These are phyloP conservation scores for Embidobia sp. DNA, from an alignment of 2,888 invertebrate species.

Conservation along the genomic window DNA sequence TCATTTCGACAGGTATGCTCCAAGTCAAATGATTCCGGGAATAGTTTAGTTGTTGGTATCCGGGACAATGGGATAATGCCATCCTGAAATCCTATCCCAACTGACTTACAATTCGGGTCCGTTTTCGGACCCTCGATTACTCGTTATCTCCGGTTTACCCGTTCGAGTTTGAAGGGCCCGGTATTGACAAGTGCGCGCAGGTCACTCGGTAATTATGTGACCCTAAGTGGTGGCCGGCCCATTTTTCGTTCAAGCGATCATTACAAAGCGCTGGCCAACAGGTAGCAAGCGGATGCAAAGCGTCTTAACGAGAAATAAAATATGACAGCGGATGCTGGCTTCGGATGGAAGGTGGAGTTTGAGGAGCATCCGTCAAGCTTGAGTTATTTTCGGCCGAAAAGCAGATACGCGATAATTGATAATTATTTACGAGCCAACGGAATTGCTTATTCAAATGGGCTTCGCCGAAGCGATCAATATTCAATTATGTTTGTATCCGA, in stretches of 20 bases:
- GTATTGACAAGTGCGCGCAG: constrained; percentile 24
- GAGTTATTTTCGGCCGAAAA: background rate
- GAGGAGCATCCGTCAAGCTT: constrained; percentile 31
- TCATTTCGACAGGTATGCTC: constrained; percentile 9
- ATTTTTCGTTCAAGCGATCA: constrained; percentile 29
- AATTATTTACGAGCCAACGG: constrained; percentile 6
- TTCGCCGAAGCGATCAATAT: constrained; percentile 25
- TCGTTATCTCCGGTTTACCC: too few species aligned
- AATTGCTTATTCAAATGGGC: constrained; percentile 15
- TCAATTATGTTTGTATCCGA: constrained; percentile 13
- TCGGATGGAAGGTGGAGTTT: constrained; percentile 21
- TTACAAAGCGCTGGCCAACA: constrained; percentile 27
- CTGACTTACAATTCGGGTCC: background rate
- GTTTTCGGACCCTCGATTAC: constrained; percentile 1
- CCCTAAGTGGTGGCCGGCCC: background rate
- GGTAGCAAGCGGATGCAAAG: constrained; percentile 25
- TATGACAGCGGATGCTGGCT: constrained; percentile 7
- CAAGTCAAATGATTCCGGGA: constrained; percentile 24
- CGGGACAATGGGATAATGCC: constrained; percentile 13
- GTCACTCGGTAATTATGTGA: constrained; percentile 23
- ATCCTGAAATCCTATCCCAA: background rate
- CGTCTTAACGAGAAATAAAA: constrained; percentile 35
- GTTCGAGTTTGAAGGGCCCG: too few species aligned
- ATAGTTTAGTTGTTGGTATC: background rate
- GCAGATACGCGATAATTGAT: constrained; percentile 14